Evolutionary conservation across 2,797 vertebrate genomes (phyloP).

Genomic region (Enteromius anoplus): DNA sequence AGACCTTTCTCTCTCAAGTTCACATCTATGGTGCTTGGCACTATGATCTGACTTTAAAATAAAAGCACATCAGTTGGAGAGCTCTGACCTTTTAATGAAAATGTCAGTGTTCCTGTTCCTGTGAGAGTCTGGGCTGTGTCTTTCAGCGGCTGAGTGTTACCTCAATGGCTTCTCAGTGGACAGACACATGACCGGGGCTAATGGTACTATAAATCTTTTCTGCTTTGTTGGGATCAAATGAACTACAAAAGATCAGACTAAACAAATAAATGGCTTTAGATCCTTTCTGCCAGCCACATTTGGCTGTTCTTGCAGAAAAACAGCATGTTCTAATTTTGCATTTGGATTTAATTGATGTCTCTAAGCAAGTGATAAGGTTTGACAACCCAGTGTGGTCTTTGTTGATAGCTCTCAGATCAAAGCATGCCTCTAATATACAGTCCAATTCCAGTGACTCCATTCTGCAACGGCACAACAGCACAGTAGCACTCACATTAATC

Average conservation of each 20-base stretch:
- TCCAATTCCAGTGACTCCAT: slow-evolving; percentile 70
- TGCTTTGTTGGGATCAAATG: slow-evolving; percentile 7
- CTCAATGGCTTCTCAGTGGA: slow-evolving; percentile 33
- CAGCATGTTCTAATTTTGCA: slow-evolving; percentile 11
- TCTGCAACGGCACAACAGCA: slow-evolving; percentile 71
- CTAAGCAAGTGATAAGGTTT: slow-evolving; percentile 75
- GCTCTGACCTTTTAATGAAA: slow-evolving; percentile 83
- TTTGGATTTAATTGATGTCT: slow-evolving; percentile 47
- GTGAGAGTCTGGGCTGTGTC: slow-evolving; percentile 35
- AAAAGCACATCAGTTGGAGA: slow-evolving; percentile 71
- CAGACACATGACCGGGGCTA: slow-evolving; percentile 32
- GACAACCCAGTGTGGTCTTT: slow-evolving; percentile 76
- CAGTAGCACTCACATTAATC: slow-evolving; percentile 82
- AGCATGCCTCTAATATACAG: slow-evolving; percentile 80
- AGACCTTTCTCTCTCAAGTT: slow-evolving; percentile 55
- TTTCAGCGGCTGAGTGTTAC: slow-evolving; percentile 27
- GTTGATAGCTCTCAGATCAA: slow-evolving; percentile 81
- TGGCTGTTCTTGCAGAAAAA: slow-evolving; percentile 15
- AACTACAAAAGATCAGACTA: slow-evolving; percentile 17
- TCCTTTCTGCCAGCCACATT: slow-evolving; percentile 2
- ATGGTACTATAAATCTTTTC: slow-evolving; percentile 4
- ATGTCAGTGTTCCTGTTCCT: slow-evolving; percentile 79
- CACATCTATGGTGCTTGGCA: slow-evolving; percentile 38
- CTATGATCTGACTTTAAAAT: slow-evolving; percentile 71
- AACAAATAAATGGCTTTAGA: slow-evolving; percentile 1